These are phyloP conservation scores for Agrochola macilenta DNA, from an alignment of 2,888 invertebrate genomes.

Conservation along the genomic window DNA sequence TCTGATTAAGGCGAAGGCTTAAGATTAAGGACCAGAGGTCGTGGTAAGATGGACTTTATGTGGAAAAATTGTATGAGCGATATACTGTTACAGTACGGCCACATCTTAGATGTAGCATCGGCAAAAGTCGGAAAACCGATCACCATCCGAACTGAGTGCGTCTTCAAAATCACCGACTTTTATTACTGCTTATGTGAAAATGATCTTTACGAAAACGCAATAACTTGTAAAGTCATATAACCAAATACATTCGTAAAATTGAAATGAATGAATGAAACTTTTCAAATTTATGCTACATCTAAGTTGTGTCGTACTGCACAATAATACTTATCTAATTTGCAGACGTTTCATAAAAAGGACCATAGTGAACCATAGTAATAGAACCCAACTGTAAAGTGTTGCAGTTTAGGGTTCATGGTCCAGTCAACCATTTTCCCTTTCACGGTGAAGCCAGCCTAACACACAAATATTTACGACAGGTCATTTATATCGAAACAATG, in stretches of 20 bases:
- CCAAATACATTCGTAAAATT: too few relatives aligned
- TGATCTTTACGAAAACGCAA: too few relatives aligned
- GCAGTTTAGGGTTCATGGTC: neutral
- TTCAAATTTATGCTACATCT: too few relatives aligned
- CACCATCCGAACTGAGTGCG: too few relatives aligned
- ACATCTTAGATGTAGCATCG: too few relatives aligned
- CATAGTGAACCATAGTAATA: neutral
- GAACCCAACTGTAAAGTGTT: neutral
- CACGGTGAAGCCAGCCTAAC: slow-evolving; percentile 29
- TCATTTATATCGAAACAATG: slow-evolving; percentile 76
- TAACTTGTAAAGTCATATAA: too few relatives aligned
- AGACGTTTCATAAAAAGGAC: neutral
- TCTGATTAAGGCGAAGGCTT: slow-evolving; percentile 12
- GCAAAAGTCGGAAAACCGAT: too few relatives aligned
- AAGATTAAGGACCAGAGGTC: slow-evolving; percentile 13
- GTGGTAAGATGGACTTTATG: neutral
- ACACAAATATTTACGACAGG: slow-evolving; percentile 62
- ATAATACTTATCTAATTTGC: neutral
- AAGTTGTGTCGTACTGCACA: neutral
- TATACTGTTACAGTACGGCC: neutral
- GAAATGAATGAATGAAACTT: too few relatives aligned
- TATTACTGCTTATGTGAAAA: too few relatives aligned
- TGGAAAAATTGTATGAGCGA: neutral
- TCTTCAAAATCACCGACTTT: too few relatives aligned
- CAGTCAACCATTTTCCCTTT: neutral